A percentile compares a stretch with the other conserved stretches of the same genome.
Conservation (phyloP, 2,797 vertebrate genomes). For the Nyctibius grandis region DNA sequence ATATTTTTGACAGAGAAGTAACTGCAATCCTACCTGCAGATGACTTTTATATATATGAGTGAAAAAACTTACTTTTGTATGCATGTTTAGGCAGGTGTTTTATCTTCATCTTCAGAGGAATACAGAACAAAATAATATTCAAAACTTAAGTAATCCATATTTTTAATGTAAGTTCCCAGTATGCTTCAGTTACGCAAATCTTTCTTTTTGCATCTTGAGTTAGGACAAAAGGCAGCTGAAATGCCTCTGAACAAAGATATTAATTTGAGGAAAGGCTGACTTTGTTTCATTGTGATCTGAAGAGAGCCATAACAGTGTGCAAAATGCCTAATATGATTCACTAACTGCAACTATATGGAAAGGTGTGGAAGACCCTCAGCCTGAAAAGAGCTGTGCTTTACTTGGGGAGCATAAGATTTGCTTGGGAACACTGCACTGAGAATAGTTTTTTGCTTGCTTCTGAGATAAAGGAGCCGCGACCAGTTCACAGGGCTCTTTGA, state of each 20-base stretch:
- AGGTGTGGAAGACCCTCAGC: too few relatives aligned
- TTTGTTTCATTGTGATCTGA: background rate
- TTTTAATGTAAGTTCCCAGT: background rate
- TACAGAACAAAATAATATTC: background rate
- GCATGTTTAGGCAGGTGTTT: background rate
- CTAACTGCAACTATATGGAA: background rate
- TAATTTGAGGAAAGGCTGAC: background rate
- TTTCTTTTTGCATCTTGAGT: background rate
- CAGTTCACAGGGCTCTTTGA: too few relatives aligned
- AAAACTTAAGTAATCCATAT: background rate
- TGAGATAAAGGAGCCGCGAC: too few relatives aligned
- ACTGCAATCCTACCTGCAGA: background rate
- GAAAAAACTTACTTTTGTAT: background rate
- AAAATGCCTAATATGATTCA: background rate
- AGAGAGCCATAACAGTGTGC: background rate
- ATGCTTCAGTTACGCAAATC: background rate
- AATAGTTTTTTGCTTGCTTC: too few relatives aligned
- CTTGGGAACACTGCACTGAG: too few relatives aligned
- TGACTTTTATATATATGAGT: background rate
- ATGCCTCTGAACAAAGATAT: background rate
- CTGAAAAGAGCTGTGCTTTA: too few relatives aligned
- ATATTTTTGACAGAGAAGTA: background rate
- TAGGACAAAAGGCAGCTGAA: background rate
- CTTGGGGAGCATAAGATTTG: too few relatives aligned
- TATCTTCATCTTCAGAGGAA: background rate